These are phyloP conservation scores for Poeciliopsis prolifica DNA, from an alignment of 2,113 vertebrate species.

Conservation along the genomic window DNA sequence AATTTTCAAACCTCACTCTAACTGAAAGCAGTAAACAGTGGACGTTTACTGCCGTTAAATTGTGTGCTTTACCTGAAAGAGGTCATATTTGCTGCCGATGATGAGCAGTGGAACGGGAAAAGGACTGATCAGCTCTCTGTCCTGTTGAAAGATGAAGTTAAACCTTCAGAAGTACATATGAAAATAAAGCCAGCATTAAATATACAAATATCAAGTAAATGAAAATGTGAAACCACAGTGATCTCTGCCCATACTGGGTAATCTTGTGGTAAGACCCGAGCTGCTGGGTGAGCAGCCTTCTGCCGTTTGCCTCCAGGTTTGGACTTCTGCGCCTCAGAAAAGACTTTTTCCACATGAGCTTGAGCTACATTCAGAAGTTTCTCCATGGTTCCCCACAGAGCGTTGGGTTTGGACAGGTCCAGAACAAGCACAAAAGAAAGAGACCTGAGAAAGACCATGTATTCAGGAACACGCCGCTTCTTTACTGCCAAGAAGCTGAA, in stretches of 20 bases:
- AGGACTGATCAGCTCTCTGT: conserved; percentile 90
- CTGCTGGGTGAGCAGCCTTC: conserved; percentile 59
- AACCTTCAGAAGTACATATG: background rate
- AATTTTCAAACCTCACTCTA: background rate
- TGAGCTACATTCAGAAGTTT: conserved; percentile 85
- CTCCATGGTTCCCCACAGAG: conserved; percentile 91
- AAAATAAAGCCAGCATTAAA: background rate
- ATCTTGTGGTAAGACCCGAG: conserved; percentile 84
- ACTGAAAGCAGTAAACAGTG: background rate
- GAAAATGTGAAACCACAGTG: background rate
- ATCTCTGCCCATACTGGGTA: conserved; percentile 81
- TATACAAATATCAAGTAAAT: background rate
- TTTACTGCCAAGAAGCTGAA: background rate
- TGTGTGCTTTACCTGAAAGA: conserved; percentile 88
- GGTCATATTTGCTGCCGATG: conserved; percentile 94
- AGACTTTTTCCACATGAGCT: conserved; percentile 82
- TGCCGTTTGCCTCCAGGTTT: conserved; percentile 78
- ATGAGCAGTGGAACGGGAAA: conserved; percentile 93
- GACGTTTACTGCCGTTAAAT: background rate
- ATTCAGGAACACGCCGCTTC: background rate
- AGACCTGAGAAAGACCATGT: conserved; percentile 72
- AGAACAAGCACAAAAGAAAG: conserved; percentile 89
- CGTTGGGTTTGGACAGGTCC: conserved; percentile 91
- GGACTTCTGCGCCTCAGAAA: conserved; percentile 75
- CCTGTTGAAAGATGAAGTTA: conserved; percentile 76